Evolutionary conservation across 2,797 vertebrate species (phyloP).

Genomic region (Halcyon chelicuti): DNA sequence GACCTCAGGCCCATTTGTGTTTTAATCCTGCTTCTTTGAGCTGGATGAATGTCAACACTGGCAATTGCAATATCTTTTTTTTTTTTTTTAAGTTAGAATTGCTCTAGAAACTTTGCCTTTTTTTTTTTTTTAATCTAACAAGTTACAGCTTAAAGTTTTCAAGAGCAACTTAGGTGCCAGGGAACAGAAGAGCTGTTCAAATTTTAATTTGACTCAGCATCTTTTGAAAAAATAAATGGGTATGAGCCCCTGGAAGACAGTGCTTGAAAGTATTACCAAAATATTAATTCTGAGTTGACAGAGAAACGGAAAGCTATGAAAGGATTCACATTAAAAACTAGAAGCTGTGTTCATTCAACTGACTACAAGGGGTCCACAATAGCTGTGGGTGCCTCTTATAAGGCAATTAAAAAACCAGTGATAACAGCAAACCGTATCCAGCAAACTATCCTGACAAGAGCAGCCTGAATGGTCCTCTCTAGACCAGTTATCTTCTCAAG

Average conservation of each 20-base stretch:
- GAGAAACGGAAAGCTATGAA: not conserved
- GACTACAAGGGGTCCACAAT: not conserved
- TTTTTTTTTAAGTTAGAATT: slow-evolving; percentile 9
- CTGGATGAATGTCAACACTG: not conserved
- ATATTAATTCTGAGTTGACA: not conserved
- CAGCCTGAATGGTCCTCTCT: not conserved
- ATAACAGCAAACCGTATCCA: not conserved
- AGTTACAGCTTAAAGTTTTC: not conserved
- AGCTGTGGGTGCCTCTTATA: not conserved
- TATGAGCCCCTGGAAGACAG: not conserved
- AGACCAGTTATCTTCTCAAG: not conserved
- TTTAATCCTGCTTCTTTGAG: not conserved
- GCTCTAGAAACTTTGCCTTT: not conserved
- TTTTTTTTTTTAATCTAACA: not conserved
- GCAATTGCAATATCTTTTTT: not conserved
- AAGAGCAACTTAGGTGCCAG: not conserved
- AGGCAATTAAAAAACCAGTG: not conserved
- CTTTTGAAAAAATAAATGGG: not conserved
- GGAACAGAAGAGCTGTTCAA: not conserved
- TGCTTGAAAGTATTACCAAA: not conserved
- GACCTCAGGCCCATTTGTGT: not conserved
- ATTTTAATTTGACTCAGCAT: not conserved
- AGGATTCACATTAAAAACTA: not conserved
- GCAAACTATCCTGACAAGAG: not conserved
- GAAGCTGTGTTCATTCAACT: not conserved